phyloP scores from a whole-genome alignment of 2,888 invertebrate genomes.

The Ariolimax columbianus region DNA sequence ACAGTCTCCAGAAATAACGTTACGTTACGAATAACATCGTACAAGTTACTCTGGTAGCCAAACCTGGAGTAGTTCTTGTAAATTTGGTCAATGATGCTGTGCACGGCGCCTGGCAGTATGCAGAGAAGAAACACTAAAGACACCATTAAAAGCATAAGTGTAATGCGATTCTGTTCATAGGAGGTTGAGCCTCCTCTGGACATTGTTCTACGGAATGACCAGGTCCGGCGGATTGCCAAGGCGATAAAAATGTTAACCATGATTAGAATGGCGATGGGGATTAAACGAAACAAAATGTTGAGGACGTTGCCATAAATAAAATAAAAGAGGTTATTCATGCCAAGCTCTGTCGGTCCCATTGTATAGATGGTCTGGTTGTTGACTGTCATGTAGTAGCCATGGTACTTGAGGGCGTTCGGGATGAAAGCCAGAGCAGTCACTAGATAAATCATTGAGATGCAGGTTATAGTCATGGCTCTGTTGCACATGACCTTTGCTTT shows the following conservation, averaged over 20 bases:
- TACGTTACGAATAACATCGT: slow-evolving; percentile 60
- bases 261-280: slow-evolving; percentile 64
- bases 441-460: slow-evolving; percentile 63
- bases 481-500: slow-evolving; percentile 66
- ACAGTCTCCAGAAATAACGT: slow-evolving; percentile 70
- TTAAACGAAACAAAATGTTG: slow-evolving; percentile 68
- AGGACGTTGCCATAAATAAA: slow-evolving; percentile 65
- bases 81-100: slow-evolving; percentile 63
- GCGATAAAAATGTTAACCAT: slow-evolving; percentile 66
- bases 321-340: slow-evolving; percentile 62
- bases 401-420: slow-evolving; percentile 68
- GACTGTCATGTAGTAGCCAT: slow-evolving; percentile 46
- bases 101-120: slow-evolving; percentile 69
- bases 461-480: slow-evolving; percentile 60
- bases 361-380: slow-evolving; percentile 58
- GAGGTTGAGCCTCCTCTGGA: slow-evolving; percentile 42
- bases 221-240: slow-evolving; percentile 62
- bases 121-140: slow-evolving; percentile 69
- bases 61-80: slow-evolving; percentile 60
- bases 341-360: slow-evolving; percentile 62
- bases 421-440: slow-evolving; percentile 65
- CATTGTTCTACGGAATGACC: slow-evolving; percentile 57
- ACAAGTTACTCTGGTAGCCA: slow-evolving; percentile 62
- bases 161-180: slow-evolving; percentile 66
- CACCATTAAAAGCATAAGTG: slow-evolving; percentile 70